Conservation (phyloP, 1,140 invertebrate genomes). For the Lepidurus couesii region DNA sequence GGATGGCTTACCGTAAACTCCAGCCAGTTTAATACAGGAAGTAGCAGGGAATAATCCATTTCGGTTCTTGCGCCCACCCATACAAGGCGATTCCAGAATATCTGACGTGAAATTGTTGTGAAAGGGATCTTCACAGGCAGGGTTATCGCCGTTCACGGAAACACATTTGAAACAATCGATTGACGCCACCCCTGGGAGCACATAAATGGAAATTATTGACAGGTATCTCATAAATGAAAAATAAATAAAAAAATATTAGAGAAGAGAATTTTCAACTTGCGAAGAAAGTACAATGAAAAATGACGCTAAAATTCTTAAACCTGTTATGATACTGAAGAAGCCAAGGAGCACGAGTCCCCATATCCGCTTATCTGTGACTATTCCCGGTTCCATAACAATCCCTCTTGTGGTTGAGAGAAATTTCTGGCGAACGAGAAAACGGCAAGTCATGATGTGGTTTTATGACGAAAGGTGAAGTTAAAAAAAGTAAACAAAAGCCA, state of each 20-base stretch:
- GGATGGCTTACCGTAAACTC: conserved; percentile 61
- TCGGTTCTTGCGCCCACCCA: conserved; percentile 82
- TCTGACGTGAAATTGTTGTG: conserved; percentile 82
- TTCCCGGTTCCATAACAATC: not conserved
- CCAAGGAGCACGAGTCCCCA: not conserved
- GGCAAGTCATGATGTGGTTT: not conserved
- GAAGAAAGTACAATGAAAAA: not conserved
- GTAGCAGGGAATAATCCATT: conserved; percentile 93
- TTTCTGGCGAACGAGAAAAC: not conserved
- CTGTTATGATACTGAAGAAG: not conserved
- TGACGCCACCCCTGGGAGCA: conserved; percentile 44
- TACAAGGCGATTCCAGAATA: conserved; percentile 82
- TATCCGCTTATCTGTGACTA: not conserved
- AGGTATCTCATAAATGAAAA: not conserved
- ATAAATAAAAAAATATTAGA: not conserved
- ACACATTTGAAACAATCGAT: conserved; percentile 97
- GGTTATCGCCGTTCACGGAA: conserved; percentile 79
- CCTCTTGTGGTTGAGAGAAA: not conserved
- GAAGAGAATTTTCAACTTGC: not conserved
- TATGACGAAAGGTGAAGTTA: not conserved
- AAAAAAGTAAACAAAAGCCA: not conserved
- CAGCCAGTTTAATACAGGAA: conserved; percentile 90
- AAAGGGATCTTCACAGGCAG: conserved; percentile 90
- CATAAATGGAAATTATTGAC: not conserved
- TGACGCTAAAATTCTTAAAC: not conserved